Evolutionary conservation across 2,797 vertebrate genomes (phyloP), one percentile per base, ranked within the genome.

Genomic region (Trichosurus vulpecula): DNA sequence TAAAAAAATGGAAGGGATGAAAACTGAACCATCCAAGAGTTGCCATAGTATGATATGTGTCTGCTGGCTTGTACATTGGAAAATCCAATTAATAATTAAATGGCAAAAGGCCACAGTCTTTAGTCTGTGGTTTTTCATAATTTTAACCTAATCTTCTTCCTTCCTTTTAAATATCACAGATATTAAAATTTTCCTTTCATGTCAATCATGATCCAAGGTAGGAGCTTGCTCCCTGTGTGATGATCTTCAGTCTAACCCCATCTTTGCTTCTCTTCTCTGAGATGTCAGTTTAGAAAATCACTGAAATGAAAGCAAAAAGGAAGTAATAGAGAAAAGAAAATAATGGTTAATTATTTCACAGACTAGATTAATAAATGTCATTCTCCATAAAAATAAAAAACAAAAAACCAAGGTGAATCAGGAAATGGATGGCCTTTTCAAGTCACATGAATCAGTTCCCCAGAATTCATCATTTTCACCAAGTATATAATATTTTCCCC

Each of bases 381-480:
- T 14, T 52, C 53, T 53, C 55, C 22, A 25, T 81, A 47, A 51
- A 91, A 55, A 89, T 35, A 22, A 41, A 74, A 41, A 81, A 8
- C 2, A 81, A 47, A 12, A 96, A 61, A 95, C 94, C 58, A 97
- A 96, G 98, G 98, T 98, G 98, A 99, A 98, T 99, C 99, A 99
- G 99, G 98, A 99, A 99, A 99, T 99, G 98, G 99, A 99, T 99
- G 99, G 98, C 98, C 95, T 98, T 98, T 98, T 99, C 98, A 96
- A 96, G 95, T 99, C 98, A 99, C 94, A 97, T 97, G 97, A 98
- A 98, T 99, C 99, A 98, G 98, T 94, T 97, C 97, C 98, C 98
- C 51, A 97, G 61, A 97, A 97, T 91, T 99, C 99, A 99, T 99
- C 99, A 98, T 98, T 97, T 99, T 98, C 99, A 99, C 98, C 98